Conservation (phyloP, 2,113 vertebrate species). For the Scartelaos histophorus region DNA sequence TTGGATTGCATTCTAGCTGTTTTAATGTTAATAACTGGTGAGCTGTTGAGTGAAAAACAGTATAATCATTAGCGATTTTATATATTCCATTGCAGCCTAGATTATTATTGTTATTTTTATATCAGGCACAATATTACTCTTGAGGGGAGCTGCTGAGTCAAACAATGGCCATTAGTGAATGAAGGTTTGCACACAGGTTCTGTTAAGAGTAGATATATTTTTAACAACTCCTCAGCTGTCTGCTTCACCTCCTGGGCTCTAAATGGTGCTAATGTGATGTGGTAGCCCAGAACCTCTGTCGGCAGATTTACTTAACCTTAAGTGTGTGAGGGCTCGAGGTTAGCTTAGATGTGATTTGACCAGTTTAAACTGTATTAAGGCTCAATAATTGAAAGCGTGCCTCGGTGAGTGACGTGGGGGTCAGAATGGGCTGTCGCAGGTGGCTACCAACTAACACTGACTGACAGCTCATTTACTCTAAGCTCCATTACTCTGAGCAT, state of each 20-base stretch:
- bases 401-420: conserved; percentile 2
- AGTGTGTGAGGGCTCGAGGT: background rate
- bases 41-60: too few species aligned
- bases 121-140: background rate
- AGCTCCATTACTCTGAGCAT: background rate
- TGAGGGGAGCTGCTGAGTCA: background rate
- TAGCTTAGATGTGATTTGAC: background rate
- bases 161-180: background rate
- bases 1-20: too few species aligned
- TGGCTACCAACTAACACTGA: conserved; percentile 5
- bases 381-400: background rate
- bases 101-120: background rate
- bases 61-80: too few species aligned
- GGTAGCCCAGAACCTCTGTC: background rate
- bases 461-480: conserved; percentile 6
- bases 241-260: background rate
- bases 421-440: background rate
- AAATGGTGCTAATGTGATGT: conserved; percentile 2
- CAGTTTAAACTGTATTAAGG: conserved; percentile 4
- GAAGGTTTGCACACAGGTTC: background rate
- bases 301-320: background rate
- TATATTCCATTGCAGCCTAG: too few species aligned
- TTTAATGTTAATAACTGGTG: too few species aligned
- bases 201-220: background rate
- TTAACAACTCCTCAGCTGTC: background rate